Percentiles rank a stretch among this genome's conserved stretches.
These are phyloP conservation scores for Idaea dimidiata DNA, from an alignment of 2,888 invertebrate genomes.

Conservation along the genomic window DNA sequence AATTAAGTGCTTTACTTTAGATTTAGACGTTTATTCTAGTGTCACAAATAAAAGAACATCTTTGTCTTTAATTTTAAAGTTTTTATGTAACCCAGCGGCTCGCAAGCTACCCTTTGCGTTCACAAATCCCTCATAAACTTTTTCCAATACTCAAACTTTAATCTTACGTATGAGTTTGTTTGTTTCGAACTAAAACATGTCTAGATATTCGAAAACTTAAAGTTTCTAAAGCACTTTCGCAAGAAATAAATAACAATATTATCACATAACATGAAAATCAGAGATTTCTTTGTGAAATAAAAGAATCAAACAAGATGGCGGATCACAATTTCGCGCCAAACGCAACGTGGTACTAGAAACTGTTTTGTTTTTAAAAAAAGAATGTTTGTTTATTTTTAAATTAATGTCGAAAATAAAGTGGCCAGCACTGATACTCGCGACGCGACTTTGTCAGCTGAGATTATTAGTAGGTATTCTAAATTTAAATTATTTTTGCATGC, in stretches of 20 bases:
- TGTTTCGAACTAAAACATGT: not conserved
- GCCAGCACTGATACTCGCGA: slow-evolving; percentile 54
- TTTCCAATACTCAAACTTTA: slow-evolving; percentile 27
- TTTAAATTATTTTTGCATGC: slow-evolving; percentile 45
- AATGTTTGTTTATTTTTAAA: slow-evolving; percentile 29
- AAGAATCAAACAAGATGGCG: not conserved
- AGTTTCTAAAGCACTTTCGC: slow-evolving; percentile 8
- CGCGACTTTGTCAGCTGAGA: slow-evolving; percentile 67
- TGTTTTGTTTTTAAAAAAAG: slow-evolving; percentile 24
- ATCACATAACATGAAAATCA: slow-evolving; percentile 13
- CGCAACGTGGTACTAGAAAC: slow-evolving; percentile 9
- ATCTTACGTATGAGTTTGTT: slow-evolving; percentile 14
- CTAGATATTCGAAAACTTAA: slow-evolving; percentile 10
- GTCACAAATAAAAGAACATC: no score
- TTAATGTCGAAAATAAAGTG: slow-evolving; percentile 30
- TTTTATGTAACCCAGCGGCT: no score
- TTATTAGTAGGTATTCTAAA: slow-evolving; percentile 59
- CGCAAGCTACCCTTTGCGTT: not conserved
- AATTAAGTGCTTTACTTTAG: no score
- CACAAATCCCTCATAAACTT: slow-evolving; percentile 22
- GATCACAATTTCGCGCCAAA: not conserved
- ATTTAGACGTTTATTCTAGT: no score
- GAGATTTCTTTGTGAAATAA: not conserved
- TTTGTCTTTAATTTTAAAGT: no score
- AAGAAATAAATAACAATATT: slow-evolving; percentile 2